Evolutionary conservation across 2,797 vertebrate genomes (phyloP), one percentile per base, ranked within the genome.

Genomic region (Valencia hispanica): DNA sequence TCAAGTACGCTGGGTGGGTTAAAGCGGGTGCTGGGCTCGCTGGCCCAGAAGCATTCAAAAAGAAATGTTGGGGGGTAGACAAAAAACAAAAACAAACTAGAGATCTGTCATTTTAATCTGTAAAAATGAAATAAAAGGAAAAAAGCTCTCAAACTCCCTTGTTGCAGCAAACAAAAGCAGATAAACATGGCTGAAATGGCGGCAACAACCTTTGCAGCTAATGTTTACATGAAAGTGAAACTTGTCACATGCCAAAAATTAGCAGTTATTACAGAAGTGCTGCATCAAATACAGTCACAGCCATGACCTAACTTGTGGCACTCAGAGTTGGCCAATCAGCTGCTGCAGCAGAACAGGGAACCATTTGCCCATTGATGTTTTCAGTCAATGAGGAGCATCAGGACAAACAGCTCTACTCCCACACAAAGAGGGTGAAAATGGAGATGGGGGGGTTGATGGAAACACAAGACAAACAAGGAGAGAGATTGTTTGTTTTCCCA

Each of bases 311-410:
- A 55, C 50, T 73, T 61, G 27, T 73, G 82, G 65, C 73, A 68
- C 68, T 75, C 65, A 50, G 63, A 1, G 48, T 45, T 65, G 66
- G 50, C 70, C 74, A 66, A 27, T 74, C 71, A 75, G 79, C 55
- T 17, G 22, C 27, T 27, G 59, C 48, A 63, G 72, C 69, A 83
- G 73, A 75, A 15, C 79, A 70, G 70, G 59, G 66, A 70, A 81
- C 89, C 84, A 87, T 90, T 91, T 89, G 87, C 63, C 82, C 85
- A 86, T 83, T 87, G 86, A 91, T 79, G 75, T 77, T 81, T 88
- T 83, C 68, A 86, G 84, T 88, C 87, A 86, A 86, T 88, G 84
- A 83, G 61, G 81, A 68, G 55, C 88, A 90, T 90, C 87, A 86
- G 87, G 82, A 85, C 72, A 92, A 92, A 92, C 89, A 86, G 77